phyloP scores from a whole-genome alignment of 2,113 vertebrate genomes.

The Oxyruncus cristatus region DNA sequence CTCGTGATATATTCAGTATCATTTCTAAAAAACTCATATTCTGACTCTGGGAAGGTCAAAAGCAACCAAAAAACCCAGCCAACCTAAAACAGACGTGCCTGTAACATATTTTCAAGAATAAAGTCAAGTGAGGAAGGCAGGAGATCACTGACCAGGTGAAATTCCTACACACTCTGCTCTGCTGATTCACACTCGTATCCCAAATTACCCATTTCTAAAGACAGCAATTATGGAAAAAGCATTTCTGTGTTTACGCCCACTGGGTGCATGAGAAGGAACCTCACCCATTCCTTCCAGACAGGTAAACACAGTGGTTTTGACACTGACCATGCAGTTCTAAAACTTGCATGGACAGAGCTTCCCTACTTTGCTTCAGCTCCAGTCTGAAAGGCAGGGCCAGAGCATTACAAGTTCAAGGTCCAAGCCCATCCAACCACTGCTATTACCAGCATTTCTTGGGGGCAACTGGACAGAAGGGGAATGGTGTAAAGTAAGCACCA shows the following conservation, averaged over 20 bases:
- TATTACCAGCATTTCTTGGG: background rate
- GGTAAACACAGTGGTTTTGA: background rate
- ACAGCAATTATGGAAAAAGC: background rate
- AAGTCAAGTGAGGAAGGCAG: background rate
- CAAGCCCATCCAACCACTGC: background rate
- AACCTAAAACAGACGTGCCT: background rate
- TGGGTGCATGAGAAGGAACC: background rate
- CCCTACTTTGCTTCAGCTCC: background rate
- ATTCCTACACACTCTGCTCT: background rate
- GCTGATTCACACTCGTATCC: background rate
- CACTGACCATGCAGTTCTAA: background rate
- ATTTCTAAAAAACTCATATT: background rate
- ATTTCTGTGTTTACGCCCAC: background rate
- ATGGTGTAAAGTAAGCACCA: background rate
- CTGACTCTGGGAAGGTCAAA: background rate
- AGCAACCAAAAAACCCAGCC: background rate
- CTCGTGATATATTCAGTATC: background rate
- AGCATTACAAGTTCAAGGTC: background rate
- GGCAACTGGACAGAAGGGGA: background rate
- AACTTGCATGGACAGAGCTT: background rate
- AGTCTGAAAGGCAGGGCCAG: background rate
- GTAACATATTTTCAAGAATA: background rate
- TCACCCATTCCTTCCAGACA: background rate
- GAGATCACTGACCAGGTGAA: background rate
- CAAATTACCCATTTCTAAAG: conserved; percentile 13